These are phyloP conservation scores for Sterrhoptilus dennistouni DNA, from an alignment of 2,113 vertebrate species.

Conservation along the genomic window DNA sequence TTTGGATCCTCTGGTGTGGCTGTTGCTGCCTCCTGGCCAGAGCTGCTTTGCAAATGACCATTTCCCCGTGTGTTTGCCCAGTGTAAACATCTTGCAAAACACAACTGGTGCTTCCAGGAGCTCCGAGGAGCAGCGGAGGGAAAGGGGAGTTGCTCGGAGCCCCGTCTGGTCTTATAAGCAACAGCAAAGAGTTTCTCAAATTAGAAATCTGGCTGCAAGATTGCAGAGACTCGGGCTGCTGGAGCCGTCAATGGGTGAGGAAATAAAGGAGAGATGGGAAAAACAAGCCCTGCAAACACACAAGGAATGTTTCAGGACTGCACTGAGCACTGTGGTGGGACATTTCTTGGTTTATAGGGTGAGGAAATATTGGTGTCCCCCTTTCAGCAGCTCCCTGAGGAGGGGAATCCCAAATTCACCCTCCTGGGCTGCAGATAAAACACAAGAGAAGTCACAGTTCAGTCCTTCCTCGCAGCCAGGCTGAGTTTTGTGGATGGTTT, in stretches of 20 bases:
- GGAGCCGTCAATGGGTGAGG: neutral
- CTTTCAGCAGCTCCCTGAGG: rapidly evolving
- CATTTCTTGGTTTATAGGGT: rapidly evolving
- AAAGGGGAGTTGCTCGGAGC: neutral
- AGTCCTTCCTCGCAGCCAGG: neutral
- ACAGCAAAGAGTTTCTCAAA: neutral
- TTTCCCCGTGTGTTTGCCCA: neutral
- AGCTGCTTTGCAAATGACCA: neutral
- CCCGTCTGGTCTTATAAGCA: neutral
- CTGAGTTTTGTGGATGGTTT: neutral
- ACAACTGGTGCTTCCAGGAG: neutral
- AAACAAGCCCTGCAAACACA: neutral
- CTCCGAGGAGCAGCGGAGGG: neutral
- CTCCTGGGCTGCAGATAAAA: neutral
- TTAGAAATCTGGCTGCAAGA: neutral
- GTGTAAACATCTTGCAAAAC: neutral
- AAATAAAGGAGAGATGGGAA: neutral
- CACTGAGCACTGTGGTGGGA: neutral
- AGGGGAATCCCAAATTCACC: neutral
- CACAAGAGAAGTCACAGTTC: neutral
- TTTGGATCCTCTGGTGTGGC: neutral
- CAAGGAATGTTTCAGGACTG: rapidly evolving
- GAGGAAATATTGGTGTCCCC: rapidly evolving
- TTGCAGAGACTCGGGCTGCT: neutral
- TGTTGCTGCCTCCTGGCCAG: neutral